phyloP scores from a whole-genome alignment of 2,797 vertebrate genomes.

The Pipistrellus kuhlii region DNA sequence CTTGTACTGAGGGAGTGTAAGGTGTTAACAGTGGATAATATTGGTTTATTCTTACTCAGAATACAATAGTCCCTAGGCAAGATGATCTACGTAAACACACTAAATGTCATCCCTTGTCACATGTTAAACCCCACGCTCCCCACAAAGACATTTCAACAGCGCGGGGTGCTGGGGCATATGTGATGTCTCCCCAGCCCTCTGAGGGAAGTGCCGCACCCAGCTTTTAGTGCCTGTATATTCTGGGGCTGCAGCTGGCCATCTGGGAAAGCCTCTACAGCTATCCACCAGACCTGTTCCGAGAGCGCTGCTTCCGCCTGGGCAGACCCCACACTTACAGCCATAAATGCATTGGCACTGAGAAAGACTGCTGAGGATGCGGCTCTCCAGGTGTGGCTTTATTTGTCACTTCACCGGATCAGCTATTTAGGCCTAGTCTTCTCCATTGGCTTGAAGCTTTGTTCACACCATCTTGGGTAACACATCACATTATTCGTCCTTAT shows the following conservation, averaged over 20 bases:
- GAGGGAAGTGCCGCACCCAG: background rate
- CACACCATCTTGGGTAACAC: constrained; percentile 79
- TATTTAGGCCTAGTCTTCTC: constrained; percentile 78
- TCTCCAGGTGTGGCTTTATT: constrained; percentile 73
- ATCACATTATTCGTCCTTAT: constrained; percentile 83
- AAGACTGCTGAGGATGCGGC: constrained; percentile 68
- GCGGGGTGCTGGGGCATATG: background rate
- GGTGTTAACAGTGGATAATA: background rate
- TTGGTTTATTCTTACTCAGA: constrained; percentile 46
- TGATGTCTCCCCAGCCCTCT: constrained; percentile 16
- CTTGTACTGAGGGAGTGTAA: background rate
- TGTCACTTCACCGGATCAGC: constrained; percentile 64
- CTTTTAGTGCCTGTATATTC: constrained; percentile 48
- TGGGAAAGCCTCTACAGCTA: constrained; percentile 64
- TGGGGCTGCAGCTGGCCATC: constrained; percentile 50
- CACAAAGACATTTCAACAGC: constrained; percentile 54
- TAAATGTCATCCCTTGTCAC: background rate
- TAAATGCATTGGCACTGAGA: constrained; percentile 78
- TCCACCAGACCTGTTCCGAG: constrained; percentile 45
- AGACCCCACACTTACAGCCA: constrained; percentile 78
- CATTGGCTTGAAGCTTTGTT: constrained; percentile 80
- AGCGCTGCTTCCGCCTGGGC: constrained; percentile 58
- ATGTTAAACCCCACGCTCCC: constrained; percentile 46
- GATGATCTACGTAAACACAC: background rate
- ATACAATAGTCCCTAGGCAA: constrained; percentile 24